Conservation (phyloP, 2,113 vertebrate genomes). For the Scatophagus argus region DNA sequence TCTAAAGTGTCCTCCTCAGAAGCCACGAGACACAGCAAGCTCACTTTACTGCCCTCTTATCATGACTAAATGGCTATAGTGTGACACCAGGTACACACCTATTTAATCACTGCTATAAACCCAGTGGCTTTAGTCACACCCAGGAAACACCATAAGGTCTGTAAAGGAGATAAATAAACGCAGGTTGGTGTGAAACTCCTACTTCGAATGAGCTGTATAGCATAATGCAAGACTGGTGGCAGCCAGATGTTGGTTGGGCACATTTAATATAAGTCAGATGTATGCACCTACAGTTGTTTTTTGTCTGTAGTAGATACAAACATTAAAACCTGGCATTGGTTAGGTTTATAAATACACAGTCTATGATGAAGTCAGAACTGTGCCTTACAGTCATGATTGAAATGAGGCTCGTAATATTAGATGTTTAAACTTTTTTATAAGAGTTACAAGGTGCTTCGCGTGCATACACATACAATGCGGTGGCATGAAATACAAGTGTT, state of each 20-base stretch:
- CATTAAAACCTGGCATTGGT: background rate
- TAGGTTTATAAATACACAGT: background rate
- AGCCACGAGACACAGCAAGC: background rate
- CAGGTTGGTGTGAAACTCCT: background rate
- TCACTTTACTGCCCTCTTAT: slow-evolving; percentile 20
- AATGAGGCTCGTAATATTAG: no score
- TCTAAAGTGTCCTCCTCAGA: background rate
- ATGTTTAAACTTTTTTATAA: no score
- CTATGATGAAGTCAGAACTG: background rate
- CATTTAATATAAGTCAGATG: background rate
- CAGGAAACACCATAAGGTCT: background rate
- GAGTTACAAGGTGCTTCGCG: background rate
- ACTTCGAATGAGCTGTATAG: background rate
- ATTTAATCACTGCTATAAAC: slow-evolving; percentile 31
- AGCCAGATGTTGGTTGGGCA: background rate
- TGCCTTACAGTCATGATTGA: no score
- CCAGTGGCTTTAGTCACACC: slow-evolving; percentile 11
- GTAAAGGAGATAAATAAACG: background rate
- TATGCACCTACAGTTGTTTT: background rate
- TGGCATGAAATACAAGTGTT: background rate
- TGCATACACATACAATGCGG: background rate
- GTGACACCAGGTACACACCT: slow-evolving; percentile 31
- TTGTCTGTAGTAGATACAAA: background rate
- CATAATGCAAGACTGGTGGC: background rate
- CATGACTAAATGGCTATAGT: background rate